Evolutionary conservation across 2,797 vertebrate genomes (phyloP), one percentile per base, ranked within the genome.

Genomic region (Glyptemys insculpta): DNA sequence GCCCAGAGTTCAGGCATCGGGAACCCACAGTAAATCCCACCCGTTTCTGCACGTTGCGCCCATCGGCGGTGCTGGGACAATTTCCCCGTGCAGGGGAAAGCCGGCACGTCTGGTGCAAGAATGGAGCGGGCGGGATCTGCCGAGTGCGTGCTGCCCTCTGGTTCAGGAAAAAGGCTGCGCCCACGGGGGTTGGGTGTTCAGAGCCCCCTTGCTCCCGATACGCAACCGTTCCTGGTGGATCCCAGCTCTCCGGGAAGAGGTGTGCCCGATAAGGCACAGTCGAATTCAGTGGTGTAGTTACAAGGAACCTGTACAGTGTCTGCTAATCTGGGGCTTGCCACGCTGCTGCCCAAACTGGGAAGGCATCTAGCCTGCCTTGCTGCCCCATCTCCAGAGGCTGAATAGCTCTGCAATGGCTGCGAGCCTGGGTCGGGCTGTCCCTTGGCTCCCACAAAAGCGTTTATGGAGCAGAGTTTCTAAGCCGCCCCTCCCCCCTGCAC

Each of bases 401-500:
- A 72, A n/a, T 10, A 2, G 3, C 19, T 68, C 18, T 68, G 19
- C 8, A 5, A 10, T 5, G n/a, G 18, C 18, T 10, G 18, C 9
- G 8, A 4, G 34, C 34, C 65, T 37, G 16, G 2, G 8, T 5
- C 65, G 12, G n/a, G 19, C 19, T 12, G n/a, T 3, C 65, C 65
- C n/a, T 23, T 1, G n/a, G 41, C 12, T 29, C 41, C 72, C 72
- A 41, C n/a, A 74, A 41, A 76, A 29, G 44, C 72, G 29, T 47
- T 76, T 47, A 29, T 29, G 12, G 16, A 14, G 12, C n/a, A 12
- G 16, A n/a, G 19, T 41, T 41, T 72, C 65, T 37, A 41, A 23
- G 19, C 65, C 2, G 19, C 65, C 21, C 3, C 2, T 3, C 10
- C 19, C 19, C 16, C 14, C 18, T 2, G 31, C 2, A 1, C 23